Evolutionary conservation across 1,140 invertebrate species (phyloP), one percentile per base, ranked within the genome.

Genomic region (Bombus picipes): DNA sequence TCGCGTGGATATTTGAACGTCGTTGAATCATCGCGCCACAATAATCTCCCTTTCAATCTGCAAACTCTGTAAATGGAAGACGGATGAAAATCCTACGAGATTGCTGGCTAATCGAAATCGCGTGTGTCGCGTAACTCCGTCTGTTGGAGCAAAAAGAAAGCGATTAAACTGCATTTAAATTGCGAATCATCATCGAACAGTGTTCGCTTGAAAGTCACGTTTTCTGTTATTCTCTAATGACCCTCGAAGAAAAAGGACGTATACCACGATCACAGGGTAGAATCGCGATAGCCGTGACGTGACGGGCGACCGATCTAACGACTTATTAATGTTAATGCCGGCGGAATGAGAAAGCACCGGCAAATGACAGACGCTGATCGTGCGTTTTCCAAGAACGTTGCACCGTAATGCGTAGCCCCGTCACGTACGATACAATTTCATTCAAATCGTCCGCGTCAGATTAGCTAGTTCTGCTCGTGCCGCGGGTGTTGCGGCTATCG

Each of bases 261-360:
- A 28, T n/a, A 8, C 39, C 28, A 18, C 37, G 66, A 73, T 43
- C 25, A 15, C 39, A 9, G 28, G 71, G 13, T 32, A 22, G 71
- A 41, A 73, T 73, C 71, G 37, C 71, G 72, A 74, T 74, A 74
- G 15, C 39, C 72, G 41, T 74, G 39, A 39, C 72, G 34, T 74
- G 72, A 74, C 72, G 47, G 41, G 72, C 72, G 72, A 74, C 72
- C 41, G 73, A 53, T 53, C 41, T 75, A 75, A 53, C 73, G 73
- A 75, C 73, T 47, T 75, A 75, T 75, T 53, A 75, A 75, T 75
- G 73, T 75, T 75, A 75, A 75, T 75, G 43, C 18, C 43, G 41
- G 41, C 43, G 43, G 73, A 75, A 75, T 34, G 73, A 75, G n/a
- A 47, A 74, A 74, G 41, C 41, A 22, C 39, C 18, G 72, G 72